Evolutionary conservation across 1,140 invertebrate genomes (phyloP), one percentile per base, ranked within the genome.

Genomic region (Platorchestia sp.): DNA sequence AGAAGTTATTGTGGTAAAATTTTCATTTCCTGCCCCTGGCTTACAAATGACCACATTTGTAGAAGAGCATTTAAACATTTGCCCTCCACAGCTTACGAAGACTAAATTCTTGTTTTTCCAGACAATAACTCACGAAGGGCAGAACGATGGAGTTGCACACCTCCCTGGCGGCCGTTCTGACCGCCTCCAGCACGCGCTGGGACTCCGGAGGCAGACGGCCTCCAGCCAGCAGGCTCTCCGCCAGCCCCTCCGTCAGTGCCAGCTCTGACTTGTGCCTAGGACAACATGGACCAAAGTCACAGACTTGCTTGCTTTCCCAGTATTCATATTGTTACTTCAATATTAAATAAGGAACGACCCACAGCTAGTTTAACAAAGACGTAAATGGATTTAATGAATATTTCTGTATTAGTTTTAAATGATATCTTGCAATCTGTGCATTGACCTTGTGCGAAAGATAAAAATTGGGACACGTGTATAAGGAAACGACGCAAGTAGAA

Each of bases 191-290:
- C 91, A 47, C 14, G 3, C 36, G 41, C 91, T 10, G 7, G 0
- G 36, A 36, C 41, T 45, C 43, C 0, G 43, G 44, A 45, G 91
- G 91, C 43, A 47, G 43, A 45, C 40, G 43, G 7, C 45, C 45
- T 36, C 91, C 91, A 14, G 91, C 91, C 91, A 93, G 91, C 45
- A 93, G 14, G 44, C 91, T 44, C 91, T 45, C 91, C 40, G 91
- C 91, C 45, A 93, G 91, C 27, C 91, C 91, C 91, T 93, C 91
- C 43, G 45, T 47, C 91, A 93, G 43, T 3, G 41, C 95, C 41
- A 95, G 89, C 86, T 95, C 95, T 41, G 95, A 59, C 42, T 95
- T 95, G 41, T 95, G 75, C 44, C 91, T 93, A 44, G 22, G 41
- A 19, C 43, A 42, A 41, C 36, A 75, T 36, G 36, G 36, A 10